Percentiles rank a stretch among this genome's conserved stretches.
These are phyloP conservation scores for Neelides folsomi DNA, from an alignment of 2,888 invertebrate genomes.

Conservation along the genomic window DNA sequence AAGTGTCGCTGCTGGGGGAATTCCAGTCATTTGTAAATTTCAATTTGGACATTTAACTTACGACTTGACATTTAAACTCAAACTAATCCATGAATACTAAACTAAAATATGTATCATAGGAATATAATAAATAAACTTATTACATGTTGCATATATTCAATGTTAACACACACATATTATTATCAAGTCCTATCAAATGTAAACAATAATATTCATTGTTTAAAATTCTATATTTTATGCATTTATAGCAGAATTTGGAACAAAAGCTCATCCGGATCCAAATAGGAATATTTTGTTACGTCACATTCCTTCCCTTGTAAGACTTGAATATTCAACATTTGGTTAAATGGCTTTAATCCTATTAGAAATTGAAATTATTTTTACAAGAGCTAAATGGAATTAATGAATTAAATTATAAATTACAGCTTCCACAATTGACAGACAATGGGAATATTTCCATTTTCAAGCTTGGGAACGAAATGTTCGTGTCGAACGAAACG, in stretches of 20 bases:
- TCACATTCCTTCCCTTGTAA: conserved; percentile 5
- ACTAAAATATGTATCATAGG: too few relatives aligned
- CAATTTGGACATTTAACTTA: too few relatives aligned
- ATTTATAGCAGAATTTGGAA: neutral
- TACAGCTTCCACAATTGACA: conserved; percentile 4
- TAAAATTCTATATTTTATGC: too few relatives aligned
- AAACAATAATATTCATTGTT: too few relatives aligned
- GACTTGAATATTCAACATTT: neutral
- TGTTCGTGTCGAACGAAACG: neutral
- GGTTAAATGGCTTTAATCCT: too few relatives aligned
- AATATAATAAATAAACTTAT: too few relatives aligned
- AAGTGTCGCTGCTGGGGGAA: neutral
- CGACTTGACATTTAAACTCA: too few relatives aligned
- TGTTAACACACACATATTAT: too few relatives aligned
- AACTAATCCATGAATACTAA: too few relatives aligned
- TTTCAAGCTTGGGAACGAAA: neutral
- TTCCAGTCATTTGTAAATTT: neutral
- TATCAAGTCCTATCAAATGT: too few relatives aligned
- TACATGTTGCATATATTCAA: too few relatives aligned
- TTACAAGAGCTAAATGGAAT: neutral
- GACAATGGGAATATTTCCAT: conserved; percentile 2
- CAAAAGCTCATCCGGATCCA: neutral
- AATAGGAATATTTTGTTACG: conserved; percentile 1
- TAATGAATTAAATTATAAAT: neutral
- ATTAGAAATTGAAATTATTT: neutral